Percentiles rank a stretch among this genome's conserved stretches.
These are phyloP conservation scores for Strigamia transsilvanica DNA, from an alignment of 2,888 invertebrate species.

Conservation along the genomic window DNA sequence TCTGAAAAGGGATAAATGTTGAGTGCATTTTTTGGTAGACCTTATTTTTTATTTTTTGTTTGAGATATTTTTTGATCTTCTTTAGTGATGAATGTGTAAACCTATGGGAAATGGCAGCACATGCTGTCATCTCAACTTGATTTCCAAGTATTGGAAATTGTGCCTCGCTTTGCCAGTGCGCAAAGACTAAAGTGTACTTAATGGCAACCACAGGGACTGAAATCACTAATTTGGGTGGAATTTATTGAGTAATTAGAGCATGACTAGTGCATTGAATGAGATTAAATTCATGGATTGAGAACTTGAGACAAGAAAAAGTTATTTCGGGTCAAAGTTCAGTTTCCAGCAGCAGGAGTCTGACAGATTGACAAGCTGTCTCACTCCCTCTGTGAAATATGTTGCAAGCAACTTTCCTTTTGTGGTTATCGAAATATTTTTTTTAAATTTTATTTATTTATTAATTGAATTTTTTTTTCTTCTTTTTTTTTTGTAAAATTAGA, in stretches of 20 bases:
- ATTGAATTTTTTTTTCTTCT: not conserved
- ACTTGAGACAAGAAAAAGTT: not conserved
- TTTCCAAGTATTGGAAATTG: conserved; percentile 34
- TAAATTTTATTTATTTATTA: not conserved
- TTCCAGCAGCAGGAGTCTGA: not conserved
- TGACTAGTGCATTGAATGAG: not conserved
- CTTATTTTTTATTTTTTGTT: not conserved
- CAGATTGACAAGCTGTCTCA: not conserved
- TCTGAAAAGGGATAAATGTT: no score
- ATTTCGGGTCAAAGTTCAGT: not conserved
- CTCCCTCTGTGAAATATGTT: not conserved
- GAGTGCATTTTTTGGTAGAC: not conserved
- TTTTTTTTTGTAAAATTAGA: conserved; percentile 11
- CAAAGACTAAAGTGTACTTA: conserved; percentile 16
- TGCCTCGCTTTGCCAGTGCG: not conserved
- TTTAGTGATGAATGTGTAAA: not conserved
- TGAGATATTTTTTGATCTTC: not conserved
- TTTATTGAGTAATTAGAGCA: conserved; percentile 3
- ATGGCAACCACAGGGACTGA: not conserved
- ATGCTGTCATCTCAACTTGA: conserved; percentile 24
- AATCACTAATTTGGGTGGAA: conserved; percentile 11
- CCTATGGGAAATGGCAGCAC: conserved; percentile 18
- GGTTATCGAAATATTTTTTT: not conserved
- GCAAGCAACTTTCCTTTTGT: not conserved
- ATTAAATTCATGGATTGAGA: not conserved